phyloP scores from a whole-genome alignment of 2,113 vertebrate species.

The Microcebus griseorufus region DNA sequence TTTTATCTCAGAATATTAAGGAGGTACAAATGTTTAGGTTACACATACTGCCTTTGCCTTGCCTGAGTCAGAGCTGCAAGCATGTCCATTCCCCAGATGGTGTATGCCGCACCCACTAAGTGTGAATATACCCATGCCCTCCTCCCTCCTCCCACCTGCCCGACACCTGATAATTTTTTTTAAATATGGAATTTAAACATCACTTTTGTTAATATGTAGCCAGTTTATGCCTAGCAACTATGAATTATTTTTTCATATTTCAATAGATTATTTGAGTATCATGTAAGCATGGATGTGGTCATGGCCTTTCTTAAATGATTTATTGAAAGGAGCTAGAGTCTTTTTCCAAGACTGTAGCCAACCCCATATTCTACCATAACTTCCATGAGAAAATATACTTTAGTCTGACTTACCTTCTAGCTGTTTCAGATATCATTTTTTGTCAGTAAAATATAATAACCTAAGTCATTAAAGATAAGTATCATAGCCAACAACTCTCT shows the following conservation, averaged over 20 bases:
- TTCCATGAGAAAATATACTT: neutral
- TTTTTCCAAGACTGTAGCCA: neutral
- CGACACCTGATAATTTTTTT: no score
- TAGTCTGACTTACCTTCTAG: neutral
- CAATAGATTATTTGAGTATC: neutral
- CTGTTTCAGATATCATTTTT: neutral
- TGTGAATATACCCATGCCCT: no score
- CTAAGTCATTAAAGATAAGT: neutral
- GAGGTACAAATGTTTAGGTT: no score
- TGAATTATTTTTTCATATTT: neutral
- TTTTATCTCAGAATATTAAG: no score
- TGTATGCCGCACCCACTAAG: no score
- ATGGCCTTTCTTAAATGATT: neutral
- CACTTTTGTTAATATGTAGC: neutral
- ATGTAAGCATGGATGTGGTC: neutral
- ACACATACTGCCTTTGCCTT: no score
- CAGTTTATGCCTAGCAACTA: neutral
- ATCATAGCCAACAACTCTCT: neutral
- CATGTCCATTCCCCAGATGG: no score
- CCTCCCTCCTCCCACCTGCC: no score
- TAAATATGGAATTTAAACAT: neutral
- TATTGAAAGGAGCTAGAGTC: neutral
- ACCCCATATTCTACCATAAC: neutral
- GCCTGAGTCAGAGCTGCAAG: no score
- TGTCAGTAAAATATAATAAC: neutral